Percentiles rank a stretch among this genome's conserved stretches.
Conservation (phyloP, 2,113 vertebrate species). For the Lagopus leucura region DNA sequence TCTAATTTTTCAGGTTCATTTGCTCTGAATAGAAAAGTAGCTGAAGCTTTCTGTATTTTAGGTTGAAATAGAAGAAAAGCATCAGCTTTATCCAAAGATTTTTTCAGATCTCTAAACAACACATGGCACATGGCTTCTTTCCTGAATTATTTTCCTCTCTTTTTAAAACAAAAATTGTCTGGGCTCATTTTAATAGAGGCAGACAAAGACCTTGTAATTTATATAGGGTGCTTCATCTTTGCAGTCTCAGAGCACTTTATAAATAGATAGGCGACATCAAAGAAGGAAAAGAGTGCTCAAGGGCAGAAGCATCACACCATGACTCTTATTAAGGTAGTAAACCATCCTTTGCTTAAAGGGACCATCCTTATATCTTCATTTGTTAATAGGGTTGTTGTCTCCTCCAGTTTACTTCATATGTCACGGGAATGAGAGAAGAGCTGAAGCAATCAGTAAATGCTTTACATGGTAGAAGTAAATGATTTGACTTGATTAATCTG, state of each 20-base stretch:
- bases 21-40: not conserved
- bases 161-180: constrained; percentile 29
- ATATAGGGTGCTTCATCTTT: constrained; percentile 25
- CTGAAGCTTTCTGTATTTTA: constrained; percentile 10
- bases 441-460: not conserved
- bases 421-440: not conserved
- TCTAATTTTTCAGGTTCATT: constrained; percentile 9
- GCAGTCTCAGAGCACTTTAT: constrained; percentile 29
- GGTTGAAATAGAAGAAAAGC: not conserved
- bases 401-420: not conserved
- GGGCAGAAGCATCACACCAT: constrained; percentile 23
- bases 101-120: not conserved
- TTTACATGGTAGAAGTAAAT: not conserved
- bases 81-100: not conserved
- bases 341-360: constrained; percentile 20
- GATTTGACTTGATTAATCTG: not conserved
- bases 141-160: not conserved
- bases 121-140: not conserved
- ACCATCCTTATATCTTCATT: not conserved
- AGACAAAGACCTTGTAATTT: constrained; percentile 29
- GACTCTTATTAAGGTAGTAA: constrained; percentile 37
- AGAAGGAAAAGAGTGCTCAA: constrained; percentile 42
- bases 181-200: constrained; percentile 1
- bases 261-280: constrained; percentile 51
- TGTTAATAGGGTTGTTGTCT: constrained; percentile 2